phyloP scores from a whole-genome alignment of 2,888 invertebrate species.

The Agriopis marginaria region DNA sequence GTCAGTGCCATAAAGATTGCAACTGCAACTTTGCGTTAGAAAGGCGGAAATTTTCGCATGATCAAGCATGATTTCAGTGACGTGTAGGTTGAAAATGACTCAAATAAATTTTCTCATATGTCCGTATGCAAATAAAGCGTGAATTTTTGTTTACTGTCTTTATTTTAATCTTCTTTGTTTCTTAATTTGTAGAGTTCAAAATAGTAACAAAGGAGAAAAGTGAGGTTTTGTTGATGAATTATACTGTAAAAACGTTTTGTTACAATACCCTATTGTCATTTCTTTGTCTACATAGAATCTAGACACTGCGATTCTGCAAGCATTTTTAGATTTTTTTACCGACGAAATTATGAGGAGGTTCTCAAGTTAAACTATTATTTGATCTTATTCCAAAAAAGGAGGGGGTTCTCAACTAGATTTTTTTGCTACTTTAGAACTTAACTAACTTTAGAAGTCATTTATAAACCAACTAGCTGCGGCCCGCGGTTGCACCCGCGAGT shows the following conservation, averaged over 20 bases:
- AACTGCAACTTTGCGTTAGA: background rate
- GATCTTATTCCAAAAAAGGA: too few species aligned
- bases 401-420: too few species aligned
- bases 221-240: background rate
- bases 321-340: background rate
- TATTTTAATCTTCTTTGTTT: constrained; percentile 6
- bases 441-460: too few species aligned
- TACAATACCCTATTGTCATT: background rate
- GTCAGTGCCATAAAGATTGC: constrained; percentile 3
- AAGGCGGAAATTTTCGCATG: constrained; percentile 11
- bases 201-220: background rate
- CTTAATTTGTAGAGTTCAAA: background rate
- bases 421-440: too few species aligned
- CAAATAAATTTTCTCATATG: background rate
- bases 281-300: background rate
- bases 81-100: background rate
- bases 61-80: background rate
- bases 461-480: too few species aligned
- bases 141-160: background rate
- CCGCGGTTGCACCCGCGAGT: too few species aligned
- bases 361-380: too few species aligned
- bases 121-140: background rate
- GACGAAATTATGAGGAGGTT: too few species aligned
- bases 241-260: constrained; percentile 2
- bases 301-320: background rate